phyloP scores from a whole-genome alignment of 2,888 invertebrate species.

The Netelia virgata region DNA sequence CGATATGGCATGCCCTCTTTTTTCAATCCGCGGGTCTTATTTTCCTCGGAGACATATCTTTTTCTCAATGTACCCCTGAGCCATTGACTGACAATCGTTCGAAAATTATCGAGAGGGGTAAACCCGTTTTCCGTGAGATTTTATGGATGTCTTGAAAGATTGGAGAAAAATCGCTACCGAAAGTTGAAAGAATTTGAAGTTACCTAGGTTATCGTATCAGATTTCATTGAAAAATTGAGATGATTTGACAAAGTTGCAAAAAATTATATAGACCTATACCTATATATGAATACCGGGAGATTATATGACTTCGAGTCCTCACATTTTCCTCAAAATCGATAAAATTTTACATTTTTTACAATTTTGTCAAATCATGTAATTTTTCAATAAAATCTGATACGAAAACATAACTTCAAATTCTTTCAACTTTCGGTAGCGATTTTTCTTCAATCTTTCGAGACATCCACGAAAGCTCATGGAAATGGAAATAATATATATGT shows the following conservation, averaged over 20 bases:
- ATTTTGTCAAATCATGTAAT: too few relatives aligned
- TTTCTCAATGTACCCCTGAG: neutral
- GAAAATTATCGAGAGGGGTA: neutral
- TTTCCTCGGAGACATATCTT: slow-evolving; percentile 1
- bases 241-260: too few relatives aligned
- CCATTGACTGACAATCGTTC: neutral
- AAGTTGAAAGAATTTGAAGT: too few relatives aligned
- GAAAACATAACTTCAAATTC: too few relatives aligned
- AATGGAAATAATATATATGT: slow-evolving; percentile 2
- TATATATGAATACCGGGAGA: neutral
- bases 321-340: neutral
- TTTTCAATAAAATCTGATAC: too few relatives aligned
- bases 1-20: slow-evolving; percentile 13
- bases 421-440: neutral
- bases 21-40: slow-evolving; percentile 15
- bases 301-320: neutral
- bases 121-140: neutral
- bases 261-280: too few relatives aligned
- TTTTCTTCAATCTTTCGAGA: neutral
- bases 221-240: too few relatives aligned
- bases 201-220: too few relatives aligned
- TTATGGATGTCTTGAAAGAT: too few relatives aligned
- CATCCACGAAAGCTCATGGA: neutral
- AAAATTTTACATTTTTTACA: too few relatives aligned
- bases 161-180: neutral